Evolutionary conservation across 1,140 invertebrate species (phyloP), one percentile per base, ranked within the genome.

Genomic region (Caerostris extrusa): DNA sequence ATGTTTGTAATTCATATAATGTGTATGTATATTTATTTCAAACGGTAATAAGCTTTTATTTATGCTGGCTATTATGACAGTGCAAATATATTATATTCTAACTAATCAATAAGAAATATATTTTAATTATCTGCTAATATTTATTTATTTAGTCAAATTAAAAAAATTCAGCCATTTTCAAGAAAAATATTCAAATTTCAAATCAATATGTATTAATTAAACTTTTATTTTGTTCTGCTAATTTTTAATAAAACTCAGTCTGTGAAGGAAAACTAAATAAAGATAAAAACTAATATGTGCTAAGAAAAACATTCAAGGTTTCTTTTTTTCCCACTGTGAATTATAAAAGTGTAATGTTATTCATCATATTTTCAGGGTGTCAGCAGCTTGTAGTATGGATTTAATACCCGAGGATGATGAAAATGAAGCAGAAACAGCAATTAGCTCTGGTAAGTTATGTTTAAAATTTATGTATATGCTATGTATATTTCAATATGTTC

Each of bases 381-480:
- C 58, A 53, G 60, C n/a, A 57, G 50, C 7, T 4, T 71, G 67
- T n/a, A 90, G 57, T 64, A 93, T 93, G 92, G 92, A 93, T 53
- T 89, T 88, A 56, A 93, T 93, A 55, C 92, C 92, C 55, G 92
- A 93, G 67, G 85, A 14, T 55, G 85, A 88, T 61, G 92, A 93
- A 88, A 93, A 93, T 93, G 92, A 93, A 88, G 92, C 92, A 61
- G 92, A 93, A 81, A 57, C 53, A 17, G 55, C 61, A 7, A 61
- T 85, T 85, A 55, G n/a, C 64, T 82, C 90, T 61, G 91, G 82
- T 87, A 19, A 71, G 64, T 34, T 85, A 34, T 8, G 61, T 10
- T 64, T 17, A 64, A 64, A 10, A 64, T 10, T 64, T 64, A 10
- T 10, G 8, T 8, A 64, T 64, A 10, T 8, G 17, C 61, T 64